phyloP scores from a whole-genome alignment of 2,797 vertebrate species.

The Galago senegalensis region DNA sequence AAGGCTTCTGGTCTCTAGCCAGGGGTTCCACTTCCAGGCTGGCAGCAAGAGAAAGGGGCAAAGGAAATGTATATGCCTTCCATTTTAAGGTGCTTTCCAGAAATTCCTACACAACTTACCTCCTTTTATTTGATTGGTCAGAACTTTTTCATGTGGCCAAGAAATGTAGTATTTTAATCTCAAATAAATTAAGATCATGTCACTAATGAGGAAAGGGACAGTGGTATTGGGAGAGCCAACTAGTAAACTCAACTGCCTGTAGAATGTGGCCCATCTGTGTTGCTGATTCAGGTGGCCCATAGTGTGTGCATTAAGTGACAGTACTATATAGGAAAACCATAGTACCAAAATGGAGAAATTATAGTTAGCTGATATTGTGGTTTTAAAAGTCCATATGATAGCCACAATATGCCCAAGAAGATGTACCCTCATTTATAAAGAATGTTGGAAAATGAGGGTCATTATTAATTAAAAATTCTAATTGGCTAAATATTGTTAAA shows the following conservation, averaged over 20 bases:
- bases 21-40: background rate
- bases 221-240: background rate
- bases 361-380: background rate
- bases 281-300: background rate
- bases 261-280: background rate
- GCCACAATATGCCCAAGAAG: background rate
- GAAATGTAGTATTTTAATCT: background rate
- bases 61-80: background rate
- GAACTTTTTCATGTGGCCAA: background rate
- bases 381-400: background rate
- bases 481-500: background rate
- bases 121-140: background rate
- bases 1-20: background rate
- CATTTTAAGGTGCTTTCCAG: background rate
- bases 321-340: background rate
- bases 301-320: background rate
- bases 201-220: background rate
- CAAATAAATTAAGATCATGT: background rate
- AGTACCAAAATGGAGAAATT: background rate
- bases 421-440: background rate
- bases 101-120: background rate
- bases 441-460: background rate
- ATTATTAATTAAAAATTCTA: background rate
- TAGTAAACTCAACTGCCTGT: background rate
- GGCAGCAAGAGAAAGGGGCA: background rate